Evolutionary conservation across 2,888 invertebrate species (phyloP).

Genomic region (Andrena flavipes): DNA sequence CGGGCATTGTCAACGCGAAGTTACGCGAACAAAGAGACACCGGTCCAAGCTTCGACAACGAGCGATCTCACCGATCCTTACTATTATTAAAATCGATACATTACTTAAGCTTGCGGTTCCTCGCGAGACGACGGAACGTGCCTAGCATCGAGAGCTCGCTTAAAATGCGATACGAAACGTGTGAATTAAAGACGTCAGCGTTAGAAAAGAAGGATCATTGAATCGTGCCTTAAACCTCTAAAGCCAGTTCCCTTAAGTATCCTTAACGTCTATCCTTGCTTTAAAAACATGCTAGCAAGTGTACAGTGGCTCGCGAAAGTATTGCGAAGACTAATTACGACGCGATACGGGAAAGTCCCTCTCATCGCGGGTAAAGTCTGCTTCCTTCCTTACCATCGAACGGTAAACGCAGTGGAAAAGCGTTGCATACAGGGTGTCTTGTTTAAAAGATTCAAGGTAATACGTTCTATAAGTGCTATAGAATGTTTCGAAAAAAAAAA

Average conservation of each 20-base stretch:
- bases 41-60: background rate
- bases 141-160: background rate
- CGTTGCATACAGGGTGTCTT: too few relatives aligned
- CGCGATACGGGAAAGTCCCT: background rate
- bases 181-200: background rate
- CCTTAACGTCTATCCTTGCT: constrained; percentile 43
- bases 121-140: background rate
- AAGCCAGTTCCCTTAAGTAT: constrained; percentile 45
- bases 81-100: background rate
- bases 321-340: background rate
- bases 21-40: background rate
- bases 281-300: constrained; percentile 22
- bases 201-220: constrained; percentile 16
- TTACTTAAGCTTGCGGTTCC: background rate
- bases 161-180: background rate
- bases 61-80: background rate
- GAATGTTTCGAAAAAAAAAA: too few relatives aligned
- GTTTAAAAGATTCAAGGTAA: too few relatives aligned
- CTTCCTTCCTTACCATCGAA: too few relatives aligned
- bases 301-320: constrained; percentile 25
- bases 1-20: constrained; percentile 5
- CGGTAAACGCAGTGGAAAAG: too few relatives aligned
- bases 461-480: too few relatives aligned
- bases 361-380: too few relatives aligned
- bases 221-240: constrained; percentile 32